Conservation (phyloP, 2,888 invertebrate species). For the Eristalinus aeneus region DNA sequence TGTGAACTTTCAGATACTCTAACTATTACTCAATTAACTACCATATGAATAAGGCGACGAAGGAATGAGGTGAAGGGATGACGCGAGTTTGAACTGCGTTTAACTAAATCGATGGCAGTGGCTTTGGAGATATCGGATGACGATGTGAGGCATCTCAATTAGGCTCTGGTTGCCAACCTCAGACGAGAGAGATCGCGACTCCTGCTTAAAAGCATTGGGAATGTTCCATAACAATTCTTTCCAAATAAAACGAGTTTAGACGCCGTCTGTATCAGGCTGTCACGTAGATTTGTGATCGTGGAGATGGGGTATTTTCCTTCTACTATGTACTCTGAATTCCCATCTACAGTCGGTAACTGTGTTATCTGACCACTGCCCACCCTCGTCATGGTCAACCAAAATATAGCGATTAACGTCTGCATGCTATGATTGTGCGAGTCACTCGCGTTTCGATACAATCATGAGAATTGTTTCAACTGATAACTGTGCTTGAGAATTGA, state of each 20-base stretch:
- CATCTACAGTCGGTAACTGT: not conserved
- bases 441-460: not conserved
- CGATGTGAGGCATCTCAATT: no score
- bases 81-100: no score
- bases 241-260: not conserved
- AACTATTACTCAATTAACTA: slow-evolving; percentile 14
- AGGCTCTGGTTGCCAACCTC: no score
- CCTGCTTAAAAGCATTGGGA: not conserved
- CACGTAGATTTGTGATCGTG: not conserved
- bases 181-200: not conserved
- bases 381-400: not conserved
- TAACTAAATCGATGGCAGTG: no score
- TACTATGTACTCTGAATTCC: not conserved
- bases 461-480: not conserved
- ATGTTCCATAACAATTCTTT: not conserved
- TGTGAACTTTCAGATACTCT: not conserved
- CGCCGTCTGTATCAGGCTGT: not conserved
- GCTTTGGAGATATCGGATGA: no score
- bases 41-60: not conserved
- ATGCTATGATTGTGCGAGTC: not conserved
- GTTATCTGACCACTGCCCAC: not conserved
- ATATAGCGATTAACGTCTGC: not conserved
- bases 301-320: not conserved
- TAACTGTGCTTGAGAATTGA: not conserved
- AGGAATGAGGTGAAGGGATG: not conserved